Evolutionary conservation across 2,797 vertebrate genomes (phyloP).

Genomic region (Hydrocynus forskahlii): DNA sequence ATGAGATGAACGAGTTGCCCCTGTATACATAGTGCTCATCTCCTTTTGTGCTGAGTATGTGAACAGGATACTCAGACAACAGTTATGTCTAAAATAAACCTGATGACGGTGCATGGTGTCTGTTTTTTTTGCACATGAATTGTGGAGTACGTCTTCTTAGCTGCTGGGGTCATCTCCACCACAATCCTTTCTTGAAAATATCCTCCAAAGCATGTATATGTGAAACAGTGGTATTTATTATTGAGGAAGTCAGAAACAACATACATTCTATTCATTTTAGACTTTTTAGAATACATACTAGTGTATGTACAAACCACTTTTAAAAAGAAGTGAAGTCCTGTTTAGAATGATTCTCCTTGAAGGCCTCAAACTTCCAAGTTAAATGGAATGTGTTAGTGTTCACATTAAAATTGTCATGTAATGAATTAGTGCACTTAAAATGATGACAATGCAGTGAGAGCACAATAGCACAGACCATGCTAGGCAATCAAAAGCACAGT

Average conservation of each 20-base stretch:
- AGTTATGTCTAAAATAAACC: constrained; percentile 69
- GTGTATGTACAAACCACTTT: not conserved
- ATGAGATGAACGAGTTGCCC: constrained; percentile 13
- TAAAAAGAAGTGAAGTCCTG: not conserved
- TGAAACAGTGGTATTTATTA: not conserved
- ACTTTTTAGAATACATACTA: not conserved
- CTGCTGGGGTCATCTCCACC: constrained; percentile 50
- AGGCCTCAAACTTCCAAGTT: not conserved
- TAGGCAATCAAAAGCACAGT: not conserved
- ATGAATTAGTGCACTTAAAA: constrained; percentile 3
- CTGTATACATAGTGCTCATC: not conserved
- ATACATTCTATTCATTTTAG: not conserved
- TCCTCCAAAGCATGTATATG: not conserved
- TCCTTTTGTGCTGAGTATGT: constrained; percentile 68
- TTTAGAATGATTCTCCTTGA: not conserved
- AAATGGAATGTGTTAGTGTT: constrained; percentile 13
- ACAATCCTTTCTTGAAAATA: not conserved
- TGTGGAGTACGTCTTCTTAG: constrained; percentile 34
- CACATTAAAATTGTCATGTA: not conserved
- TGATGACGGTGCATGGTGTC: constrained; percentile 64
- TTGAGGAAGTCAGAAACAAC: not conserved
- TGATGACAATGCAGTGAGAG: not conserved
- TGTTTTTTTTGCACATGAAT: constrained; percentile 2
- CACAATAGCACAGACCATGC: not conserved
- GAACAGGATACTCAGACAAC: constrained; percentile 71